A percentile compares a stretch with the other conserved stretches of the same genome.
phyloP scores from a whole-genome alignment of 2,113 vertebrate species.

The Hemicordylus capensis region DNA sequence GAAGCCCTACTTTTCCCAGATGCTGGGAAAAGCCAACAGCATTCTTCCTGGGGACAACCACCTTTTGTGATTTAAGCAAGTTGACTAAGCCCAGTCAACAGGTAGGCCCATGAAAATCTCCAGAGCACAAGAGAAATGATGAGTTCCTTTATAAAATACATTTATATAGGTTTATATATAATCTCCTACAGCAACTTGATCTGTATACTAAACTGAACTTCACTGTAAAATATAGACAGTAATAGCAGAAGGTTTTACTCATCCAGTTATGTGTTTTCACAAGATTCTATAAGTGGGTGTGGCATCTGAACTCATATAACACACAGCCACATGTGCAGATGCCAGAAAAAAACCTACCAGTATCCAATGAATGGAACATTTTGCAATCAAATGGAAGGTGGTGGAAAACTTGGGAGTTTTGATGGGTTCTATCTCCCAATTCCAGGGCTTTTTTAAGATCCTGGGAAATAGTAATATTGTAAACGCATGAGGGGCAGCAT shows the following conservation, averaged over 20 bases:
- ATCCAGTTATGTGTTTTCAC: not conserved
- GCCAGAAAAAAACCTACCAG: not conserved
- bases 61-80: constrained; percentile 66
- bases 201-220: too few species aligned
- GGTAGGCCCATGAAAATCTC: constrained; percentile 58
- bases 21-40: constrained; percentile 55
- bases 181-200: not conserved
- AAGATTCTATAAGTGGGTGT: not conserved
- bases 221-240: too few species aligned
- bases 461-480: too few species aligned
- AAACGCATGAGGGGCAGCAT: not conserved
- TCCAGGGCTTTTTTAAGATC: too few species aligned
- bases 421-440: too few species aligned
- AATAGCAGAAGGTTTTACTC: not conserved
- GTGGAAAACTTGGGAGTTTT: not conserved
- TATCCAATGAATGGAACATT: too few species aligned
- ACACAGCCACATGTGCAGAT: not conserved
- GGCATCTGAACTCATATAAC: not conserved
- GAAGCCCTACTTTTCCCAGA: constrained; percentile 50
- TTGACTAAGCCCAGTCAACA: constrained; percentile 67
- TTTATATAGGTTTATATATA: too few species aligned
- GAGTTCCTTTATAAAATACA: too few species aligned
- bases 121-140: constrained; percentile 25
- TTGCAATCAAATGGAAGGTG: not conserved
- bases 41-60: constrained; percentile 70